Conservation (phyloP, 2,888 invertebrate species). For the Phaonia tiefii region DNA sequence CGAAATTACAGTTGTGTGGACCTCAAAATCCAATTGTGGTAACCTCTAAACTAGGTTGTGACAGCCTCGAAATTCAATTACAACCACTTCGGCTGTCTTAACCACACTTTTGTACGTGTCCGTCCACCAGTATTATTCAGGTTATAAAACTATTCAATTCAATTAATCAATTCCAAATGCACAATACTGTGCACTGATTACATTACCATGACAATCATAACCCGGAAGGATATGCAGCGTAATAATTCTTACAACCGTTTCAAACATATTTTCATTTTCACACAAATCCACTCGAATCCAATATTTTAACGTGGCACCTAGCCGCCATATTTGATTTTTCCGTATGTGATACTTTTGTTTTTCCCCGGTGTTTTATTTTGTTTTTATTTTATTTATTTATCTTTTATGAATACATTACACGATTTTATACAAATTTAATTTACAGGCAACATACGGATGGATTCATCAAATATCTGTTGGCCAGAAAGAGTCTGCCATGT, state of each 20-base stretch:
- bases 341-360: conserved; percentile 6
- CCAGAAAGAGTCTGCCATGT: not conserved
- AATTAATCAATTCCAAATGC: not conserved
- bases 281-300: not conserved
- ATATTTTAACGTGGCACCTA: conserved; percentile 21
- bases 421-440: conserved; percentile 46
- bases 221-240: conserved; percentile 52
- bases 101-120: too few species aligned
- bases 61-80: too few species aligned
- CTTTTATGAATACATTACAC: conserved; percentile 30
- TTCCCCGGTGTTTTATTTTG: too few species aligned
- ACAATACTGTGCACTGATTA: not conserved
- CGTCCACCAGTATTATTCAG: too few species aligned
- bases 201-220: conserved; percentile 32
- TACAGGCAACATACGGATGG: conserved; percentile 22
- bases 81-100: too few species aligned
- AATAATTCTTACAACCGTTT: conserved; percentile 34
- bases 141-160: too few species aligned
- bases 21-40: too few species aligned
- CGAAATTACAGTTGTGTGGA: too few species aligned
- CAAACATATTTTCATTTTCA: conserved; percentile 43
- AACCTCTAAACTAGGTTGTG: too few species aligned
- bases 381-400: too few species aligned
- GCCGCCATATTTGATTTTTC: conserved; percentile 25
- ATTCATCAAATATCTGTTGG: too few species aligned